phyloP scores from a whole-genome alignment of 1,140 invertebrate species.

The Temnothorax curvispinosus region DNA sequence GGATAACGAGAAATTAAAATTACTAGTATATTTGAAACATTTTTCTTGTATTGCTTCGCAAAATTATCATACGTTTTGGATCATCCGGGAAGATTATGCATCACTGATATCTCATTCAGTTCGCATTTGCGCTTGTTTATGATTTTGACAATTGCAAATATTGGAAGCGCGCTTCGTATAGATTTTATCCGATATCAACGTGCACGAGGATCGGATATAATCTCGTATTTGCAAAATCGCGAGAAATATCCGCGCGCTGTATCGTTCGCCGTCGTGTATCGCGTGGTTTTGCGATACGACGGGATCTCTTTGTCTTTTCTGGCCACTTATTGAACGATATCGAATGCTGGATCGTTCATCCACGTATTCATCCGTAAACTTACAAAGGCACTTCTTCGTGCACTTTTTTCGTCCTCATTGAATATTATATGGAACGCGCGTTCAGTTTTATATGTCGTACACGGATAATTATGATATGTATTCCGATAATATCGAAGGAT shows the following conservation, averaged over 20 bases:
- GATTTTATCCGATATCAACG: constrained; percentile 28
- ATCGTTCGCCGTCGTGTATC: neutral
- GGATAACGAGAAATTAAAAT: neutral
- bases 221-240: neutral
- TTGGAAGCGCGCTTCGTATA: neutral
- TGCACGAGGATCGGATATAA: constrained; percentile 4
- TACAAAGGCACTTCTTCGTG: neutral
- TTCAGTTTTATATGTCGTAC: neutral
- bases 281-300: constrained; percentile 6
- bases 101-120: neutral
- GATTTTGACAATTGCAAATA: constrained; percentile 39
- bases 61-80: neutral
- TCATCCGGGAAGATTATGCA: constrained; percentile 7
- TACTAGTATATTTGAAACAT: neutral
- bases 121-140: constrained; percentile 7
- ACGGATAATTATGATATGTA: constrained; percentile 28
- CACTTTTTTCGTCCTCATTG: neutral
- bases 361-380: neutral
- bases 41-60: neutral
- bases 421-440: neutral
- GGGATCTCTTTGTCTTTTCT: neutral
- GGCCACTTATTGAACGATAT: neutral
- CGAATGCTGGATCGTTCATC: neutral
- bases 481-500: constrained; percentile 8
- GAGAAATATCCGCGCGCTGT: constrained; percentile 16